phyloP scores from a whole-genome alignment of 2,888 invertebrate genomes.

The Phalera bucephala region DNA sequence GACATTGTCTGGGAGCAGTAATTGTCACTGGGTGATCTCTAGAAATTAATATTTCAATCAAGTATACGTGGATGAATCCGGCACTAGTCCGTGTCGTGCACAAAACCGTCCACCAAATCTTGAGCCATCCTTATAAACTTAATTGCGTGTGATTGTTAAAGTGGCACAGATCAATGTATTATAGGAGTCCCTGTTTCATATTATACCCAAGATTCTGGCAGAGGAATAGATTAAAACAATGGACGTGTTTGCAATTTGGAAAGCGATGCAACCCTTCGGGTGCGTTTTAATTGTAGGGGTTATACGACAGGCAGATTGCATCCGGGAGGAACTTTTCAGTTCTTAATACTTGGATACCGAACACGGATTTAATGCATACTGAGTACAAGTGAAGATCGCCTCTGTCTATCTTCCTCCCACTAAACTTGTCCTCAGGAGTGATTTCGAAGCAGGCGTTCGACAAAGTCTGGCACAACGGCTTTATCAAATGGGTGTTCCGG shows the following conservation, averaged over 20 bases:
- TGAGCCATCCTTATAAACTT: conserved; percentile 33
- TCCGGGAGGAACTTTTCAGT: conserved; percentile 51
- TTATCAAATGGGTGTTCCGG: too few species aligned
- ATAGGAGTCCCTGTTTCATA: conserved; percentile 51
- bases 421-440: too few species aligned
- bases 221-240: conserved; percentile 77
- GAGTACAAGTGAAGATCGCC: too few species aligned
- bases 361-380: conserved; percentile 59
- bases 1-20: too few species aligned
- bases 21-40: conserved; percentile 36
- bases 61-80: conserved; percentile 56
- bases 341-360: too few species aligned
- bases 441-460: too few species aligned
- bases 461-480: too few species aligned
- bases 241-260: conserved; percentile 78
- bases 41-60: conserved; percentile 73
- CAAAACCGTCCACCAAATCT: conserved; percentile 37
- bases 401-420: too few species aligned
- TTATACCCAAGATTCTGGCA: conserved; percentile 62
- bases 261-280: conserved; percentile 77
- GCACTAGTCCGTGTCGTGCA: too few species aligned
- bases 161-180: conserved; percentile 40
- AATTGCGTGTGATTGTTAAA: conserved; percentile 15
- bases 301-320: conserved; percentile 39
- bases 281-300: conserved; percentile 79